These are phyloP conservation scores for Trachymyrmex septentrionalis DNA, from an alignment of 1,140 invertebrate genomes.

Conservation along the genomic window DNA sequence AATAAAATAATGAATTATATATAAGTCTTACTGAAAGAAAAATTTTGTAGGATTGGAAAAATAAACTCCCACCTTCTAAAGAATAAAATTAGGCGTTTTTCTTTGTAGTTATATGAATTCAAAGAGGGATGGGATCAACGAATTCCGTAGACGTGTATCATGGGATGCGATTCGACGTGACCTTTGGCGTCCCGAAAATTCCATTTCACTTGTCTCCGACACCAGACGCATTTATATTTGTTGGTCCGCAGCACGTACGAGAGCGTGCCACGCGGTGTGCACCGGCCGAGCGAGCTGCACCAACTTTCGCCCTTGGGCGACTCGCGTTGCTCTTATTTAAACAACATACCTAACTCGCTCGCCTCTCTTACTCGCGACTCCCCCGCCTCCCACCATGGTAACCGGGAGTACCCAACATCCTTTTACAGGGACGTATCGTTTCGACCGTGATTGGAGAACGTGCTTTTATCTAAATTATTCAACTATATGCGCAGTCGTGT, in stretches of 20 bases:
- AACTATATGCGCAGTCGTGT: background rate
- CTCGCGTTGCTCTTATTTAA: constrained; percentile 85
- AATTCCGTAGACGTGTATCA: constrained; percentile 9
- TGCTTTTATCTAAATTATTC: constrained; percentile 12
- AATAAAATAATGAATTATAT: too few species aligned
- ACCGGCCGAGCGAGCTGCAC: constrained; percentile 74
- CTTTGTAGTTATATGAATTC: background rate
- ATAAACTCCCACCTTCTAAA: too few species aligned
- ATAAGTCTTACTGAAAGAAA: too few species aligned
- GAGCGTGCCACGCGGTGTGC: constrained; percentile 71
- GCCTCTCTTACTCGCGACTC: constrained; percentile 81
- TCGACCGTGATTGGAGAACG: constrained; percentile 12
- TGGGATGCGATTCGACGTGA: constrained; percentile 18
- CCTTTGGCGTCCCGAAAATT: constrained; percentile 72
- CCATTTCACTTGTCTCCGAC: constrained; percentile 78
- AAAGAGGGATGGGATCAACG: background rate
- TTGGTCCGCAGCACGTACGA: constrained; percentile 67
- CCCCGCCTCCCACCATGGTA: constrained; percentile 80
- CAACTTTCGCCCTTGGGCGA: constrained; percentile 85
- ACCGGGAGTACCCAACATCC: constrained; percentile 76
- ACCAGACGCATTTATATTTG: constrained; percentile 74
- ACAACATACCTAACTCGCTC: constrained; percentile 85
- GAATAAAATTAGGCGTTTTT: background rate
- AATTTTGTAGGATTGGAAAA: too few species aligned
- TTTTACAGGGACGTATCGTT: constrained; percentile 75